Evolutionary conservation across 2,888 invertebrate genomes (phyloP), one percentile per base, ranked within the genome.

Genomic region (Apamea crenata): DNA sequence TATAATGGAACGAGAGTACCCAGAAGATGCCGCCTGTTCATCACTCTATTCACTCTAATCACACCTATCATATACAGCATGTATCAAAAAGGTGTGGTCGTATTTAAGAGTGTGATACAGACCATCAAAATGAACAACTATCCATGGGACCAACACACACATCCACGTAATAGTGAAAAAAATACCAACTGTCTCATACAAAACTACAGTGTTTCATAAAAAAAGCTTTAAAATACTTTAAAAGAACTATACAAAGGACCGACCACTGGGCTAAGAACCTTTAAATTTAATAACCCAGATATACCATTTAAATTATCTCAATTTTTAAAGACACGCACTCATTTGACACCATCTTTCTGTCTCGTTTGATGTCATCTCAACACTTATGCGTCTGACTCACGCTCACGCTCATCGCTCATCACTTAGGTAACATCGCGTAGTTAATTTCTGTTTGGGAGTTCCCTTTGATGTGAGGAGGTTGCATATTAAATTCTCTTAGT

Each of bases 401-500:
- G 81, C 73, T 50, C 1, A 18, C 36, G 70, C 56, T 61, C 50
- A 81, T 69, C 73, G 82, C 89, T 87, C 78, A 47, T 87, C 56
- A 21, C 80, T 90, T 89, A 78, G 7, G 66, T 81, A 80, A 53
- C 75, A 53, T 70, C 68, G 77, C 90, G 89, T 91, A 92, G 94
- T 94, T 94, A 93, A 95, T 95, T 94, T 93, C 92, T 91, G 93
- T 94, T 94, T 91, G 90, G 91, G 91, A 90, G 92, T 90, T 89
- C 89, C 88, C 94, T 95, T 95, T 95, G 95, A 95, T 92, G 94
- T 94, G 88, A 89, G 89, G 88, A 91, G 92, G 93, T 88, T 93
- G 93, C 94, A 94, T 94, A 95, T 95, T 95, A 95, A 95, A 95
- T 94, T 94, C 93, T 93, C 93, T 90, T 92, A 93, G 91, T 90